Conservation (phyloP, 2,888 invertebrate genomes). For the Scaeva pyrastri region DNA sequence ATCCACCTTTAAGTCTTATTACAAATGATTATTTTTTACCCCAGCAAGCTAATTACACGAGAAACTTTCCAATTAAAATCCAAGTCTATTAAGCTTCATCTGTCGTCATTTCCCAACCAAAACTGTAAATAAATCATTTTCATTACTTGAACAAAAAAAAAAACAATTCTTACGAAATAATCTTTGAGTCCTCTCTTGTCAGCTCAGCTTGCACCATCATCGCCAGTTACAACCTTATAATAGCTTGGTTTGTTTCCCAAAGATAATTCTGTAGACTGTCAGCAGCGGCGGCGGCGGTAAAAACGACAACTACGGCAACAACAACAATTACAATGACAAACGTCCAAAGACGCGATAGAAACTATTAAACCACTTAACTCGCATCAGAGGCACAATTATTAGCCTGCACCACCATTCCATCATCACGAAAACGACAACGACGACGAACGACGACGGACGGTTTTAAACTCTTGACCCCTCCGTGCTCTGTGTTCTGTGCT, state of each 20-base stretch:
- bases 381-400: conserved; percentile 17
- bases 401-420: conserved; percentile 34
- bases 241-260: conserved; percentile 23
- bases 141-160: conserved; percentile 34
- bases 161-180: conserved; percentile 47
- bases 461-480: conserved; percentile 35
- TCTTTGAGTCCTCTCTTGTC: neutral
- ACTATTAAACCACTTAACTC: conserved; percentile 62
- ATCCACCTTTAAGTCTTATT: conserved; percentile 50
- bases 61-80: conserved; percentile 46
- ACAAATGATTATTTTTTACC: conserved; percentile 7
- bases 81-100: conserved; percentile 29
- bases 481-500: conserved; percentile 15
- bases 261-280: conserved; percentile 30
- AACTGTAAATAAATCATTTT: conserved; percentile 61
- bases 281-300: neutral
- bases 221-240: conserved; percentile 23
- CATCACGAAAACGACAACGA: too few relatives aligned
- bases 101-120: conserved; percentile 30
- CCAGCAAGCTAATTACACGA: conserved; percentile 31
- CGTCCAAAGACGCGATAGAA: conserved; percentile 26
- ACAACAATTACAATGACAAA: neutral
- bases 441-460: too few relatives aligned
- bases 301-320: neutral
- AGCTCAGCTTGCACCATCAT: conserved; percentile 63